Percentiles rank a stretch among this genome's conserved stretches.
Evolutionary conservation across 2,888 invertebrate genomes (phyloP).

Genomic region (Strigamia maritima): DNA sequence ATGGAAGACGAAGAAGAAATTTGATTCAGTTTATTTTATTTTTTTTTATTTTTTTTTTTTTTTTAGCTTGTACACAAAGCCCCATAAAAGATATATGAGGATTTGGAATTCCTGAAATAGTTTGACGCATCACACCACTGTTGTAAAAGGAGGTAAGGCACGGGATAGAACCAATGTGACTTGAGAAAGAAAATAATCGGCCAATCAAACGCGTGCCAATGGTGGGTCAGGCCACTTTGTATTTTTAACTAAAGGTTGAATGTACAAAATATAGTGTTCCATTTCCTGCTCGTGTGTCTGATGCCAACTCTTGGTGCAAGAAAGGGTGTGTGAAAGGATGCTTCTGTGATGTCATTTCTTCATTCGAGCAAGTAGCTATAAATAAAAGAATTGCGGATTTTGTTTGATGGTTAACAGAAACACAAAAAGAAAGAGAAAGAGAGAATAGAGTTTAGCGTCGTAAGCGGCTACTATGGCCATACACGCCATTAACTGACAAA

Average conservation of each 20-base stretch:
- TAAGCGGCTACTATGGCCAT: no score
- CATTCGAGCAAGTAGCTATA: not conserved
- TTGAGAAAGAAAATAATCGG: not conserved
- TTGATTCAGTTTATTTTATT: not conserved
- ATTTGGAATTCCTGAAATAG: conserved; percentile 3
- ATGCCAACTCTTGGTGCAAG: conserved; percentile 2
- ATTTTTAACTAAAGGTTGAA: conserved; percentile 14
- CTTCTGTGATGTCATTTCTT: not conserved
- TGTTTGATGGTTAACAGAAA: no score
- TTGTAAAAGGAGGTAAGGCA: conserved; percentile 8
- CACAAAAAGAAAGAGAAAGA: no score
- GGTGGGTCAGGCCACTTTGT: conserved; percentile 15
- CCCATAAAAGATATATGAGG: not conserved
- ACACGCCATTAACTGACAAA: no score
- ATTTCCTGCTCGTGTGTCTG: not conserved
- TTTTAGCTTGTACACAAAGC: not conserved
- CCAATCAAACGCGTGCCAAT: conserved; percentile 1
- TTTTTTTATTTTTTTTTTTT: no score
- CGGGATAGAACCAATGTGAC: not conserved
- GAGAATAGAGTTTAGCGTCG: no score
- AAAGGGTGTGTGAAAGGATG: not conserved
- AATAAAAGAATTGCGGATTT: not conserved
- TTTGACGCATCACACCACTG: conserved; percentile 16
- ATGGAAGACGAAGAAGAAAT: not conserved
- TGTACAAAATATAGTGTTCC: not conserved